These are phyloP conservation scores for Ceratotherium simum DNA, from an alignment of 2,113 vertebrate species.

Conservation along the genomic window DNA sequence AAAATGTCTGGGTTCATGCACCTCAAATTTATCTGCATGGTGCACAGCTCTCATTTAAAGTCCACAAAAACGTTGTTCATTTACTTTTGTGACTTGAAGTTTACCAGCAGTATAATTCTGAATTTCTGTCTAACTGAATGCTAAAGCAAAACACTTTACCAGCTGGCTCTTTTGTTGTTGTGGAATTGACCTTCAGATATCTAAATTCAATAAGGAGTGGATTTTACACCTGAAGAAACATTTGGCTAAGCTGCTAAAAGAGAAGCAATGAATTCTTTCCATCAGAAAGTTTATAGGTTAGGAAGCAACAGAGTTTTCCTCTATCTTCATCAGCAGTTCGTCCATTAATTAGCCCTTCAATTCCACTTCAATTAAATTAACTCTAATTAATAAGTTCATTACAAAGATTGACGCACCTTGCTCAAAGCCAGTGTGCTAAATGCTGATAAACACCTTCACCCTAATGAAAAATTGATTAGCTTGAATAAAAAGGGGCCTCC, in stretches of 20 bases:
- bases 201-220: constrained; percentile 71
- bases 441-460: constrained; percentile 98
- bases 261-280: constrained; percentile 84
- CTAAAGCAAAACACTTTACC: background rate
- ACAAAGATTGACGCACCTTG: constrained; percentile 94
- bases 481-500: constrained; percentile 89
- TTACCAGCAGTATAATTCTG: constrained; percentile 1
- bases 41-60: background rate
- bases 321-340: constrained; percentile 90
- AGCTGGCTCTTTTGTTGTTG: constrained; percentile 8
- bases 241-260: constrained; percentile 77
- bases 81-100: background rate
- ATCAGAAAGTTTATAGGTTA: constrained; percentile 82
- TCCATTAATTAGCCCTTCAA: constrained; percentile 95
- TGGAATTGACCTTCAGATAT: constrained; percentile 82
- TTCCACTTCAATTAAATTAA: constrained; percentile 98
- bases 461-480: constrained; percentile 99
- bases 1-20: background rate
- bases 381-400: constrained; percentile 98
- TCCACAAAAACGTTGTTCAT: constrained; percentile 11
- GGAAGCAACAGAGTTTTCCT: constrained; percentile 87
- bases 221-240: constrained; percentile 76
- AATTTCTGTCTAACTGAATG: constrained; percentile 26
- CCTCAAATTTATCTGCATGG: background rate
- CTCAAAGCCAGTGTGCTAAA: constrained; percentile 95